Evolutionary conservation across 2,113 vertebrate species (phyloP).

Genomic region (Dasypus novemcinctus): DNA sequence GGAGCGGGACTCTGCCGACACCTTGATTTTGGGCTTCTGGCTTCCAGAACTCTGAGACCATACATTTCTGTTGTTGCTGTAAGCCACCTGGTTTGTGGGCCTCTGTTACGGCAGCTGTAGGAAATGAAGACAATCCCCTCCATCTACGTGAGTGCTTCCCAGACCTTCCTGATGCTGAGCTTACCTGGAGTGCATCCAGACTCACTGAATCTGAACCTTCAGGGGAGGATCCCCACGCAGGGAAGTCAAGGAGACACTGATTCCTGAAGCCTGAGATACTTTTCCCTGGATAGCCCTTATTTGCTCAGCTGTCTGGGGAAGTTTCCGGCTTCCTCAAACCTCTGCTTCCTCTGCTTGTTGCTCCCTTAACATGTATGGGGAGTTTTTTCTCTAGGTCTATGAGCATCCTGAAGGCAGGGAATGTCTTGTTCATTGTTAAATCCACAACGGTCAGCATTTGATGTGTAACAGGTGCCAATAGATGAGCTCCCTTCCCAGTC

Average conservation of each 20-base stretch:
- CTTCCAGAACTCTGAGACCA: no score
- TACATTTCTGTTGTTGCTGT: no score
- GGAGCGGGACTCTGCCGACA: no score
- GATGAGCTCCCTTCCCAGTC: neutral
- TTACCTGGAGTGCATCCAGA: neutral
- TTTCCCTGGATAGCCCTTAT: neutral
- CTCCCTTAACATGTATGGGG: neutral
- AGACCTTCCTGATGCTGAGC: neutral
- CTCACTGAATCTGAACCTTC: neutral
- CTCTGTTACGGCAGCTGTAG: no score
- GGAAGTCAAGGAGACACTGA: neutral
- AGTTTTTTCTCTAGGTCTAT: neutral
- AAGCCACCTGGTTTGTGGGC: no score
- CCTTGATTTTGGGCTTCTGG: no score
- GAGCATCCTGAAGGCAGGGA: neutral
- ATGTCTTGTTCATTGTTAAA: neutral
- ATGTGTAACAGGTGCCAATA: neutral
- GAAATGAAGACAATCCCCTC: neutral
- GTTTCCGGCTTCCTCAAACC: neutral
- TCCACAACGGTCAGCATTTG: neutral
- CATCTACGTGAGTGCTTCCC: neutral
- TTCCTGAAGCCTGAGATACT: neutral
- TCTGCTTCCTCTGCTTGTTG: neutral
- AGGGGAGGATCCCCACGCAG: neutral
- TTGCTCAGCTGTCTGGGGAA: neutral